phyloP scores from a whole-genome alignment of 2,113 vertebrate genomes.

The Hemibagrus wyckioides region DNA sequence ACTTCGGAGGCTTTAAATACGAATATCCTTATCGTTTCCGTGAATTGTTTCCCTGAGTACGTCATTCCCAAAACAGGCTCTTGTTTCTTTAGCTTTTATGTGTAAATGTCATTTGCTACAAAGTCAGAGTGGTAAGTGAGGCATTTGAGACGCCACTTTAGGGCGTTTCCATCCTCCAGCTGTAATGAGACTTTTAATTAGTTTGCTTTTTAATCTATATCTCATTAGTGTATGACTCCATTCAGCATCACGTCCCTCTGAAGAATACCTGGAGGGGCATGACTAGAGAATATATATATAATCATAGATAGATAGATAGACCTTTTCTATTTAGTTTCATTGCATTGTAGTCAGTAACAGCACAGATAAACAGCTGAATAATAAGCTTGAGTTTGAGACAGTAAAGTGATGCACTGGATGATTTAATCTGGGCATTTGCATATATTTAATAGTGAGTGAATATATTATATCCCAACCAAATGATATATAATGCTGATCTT shows the following conservation, averaged over 20 bases:
- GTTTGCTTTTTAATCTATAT: conserved; percentile 66
- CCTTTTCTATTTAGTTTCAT: not conserved
- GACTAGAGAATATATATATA: too few species aligned
- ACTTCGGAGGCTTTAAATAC: not conserved
- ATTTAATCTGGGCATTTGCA: not conserved
- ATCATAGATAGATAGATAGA: not conserved
- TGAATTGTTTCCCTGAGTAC: not conserved
- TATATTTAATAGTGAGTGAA: not conserved
- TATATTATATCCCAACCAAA: not conserved
- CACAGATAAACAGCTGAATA: not conserved
- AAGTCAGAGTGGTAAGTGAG: not conserved
- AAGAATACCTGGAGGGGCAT: conserved; percentile 26
- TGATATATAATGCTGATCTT: not conserved
- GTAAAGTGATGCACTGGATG: not conserved
- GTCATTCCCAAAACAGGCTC: not conserved
- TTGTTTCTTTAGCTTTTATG: not conserved
- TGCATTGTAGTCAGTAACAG: not conserved
- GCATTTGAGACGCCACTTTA: not conserved
- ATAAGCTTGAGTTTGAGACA: not conserved
- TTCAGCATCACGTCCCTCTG: conserved; percentile 21
- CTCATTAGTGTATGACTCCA: conserved; percentile 63
- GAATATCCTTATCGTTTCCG: not conserved
- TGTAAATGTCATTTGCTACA: not conserved
- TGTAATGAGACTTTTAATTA: conserved; percentile 75
- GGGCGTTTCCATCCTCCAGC: conserved; percentile 59